Base-by-base conservation (phyloP, 2,888 invertebrate species). In the Dilophus febrilis region DNA sequence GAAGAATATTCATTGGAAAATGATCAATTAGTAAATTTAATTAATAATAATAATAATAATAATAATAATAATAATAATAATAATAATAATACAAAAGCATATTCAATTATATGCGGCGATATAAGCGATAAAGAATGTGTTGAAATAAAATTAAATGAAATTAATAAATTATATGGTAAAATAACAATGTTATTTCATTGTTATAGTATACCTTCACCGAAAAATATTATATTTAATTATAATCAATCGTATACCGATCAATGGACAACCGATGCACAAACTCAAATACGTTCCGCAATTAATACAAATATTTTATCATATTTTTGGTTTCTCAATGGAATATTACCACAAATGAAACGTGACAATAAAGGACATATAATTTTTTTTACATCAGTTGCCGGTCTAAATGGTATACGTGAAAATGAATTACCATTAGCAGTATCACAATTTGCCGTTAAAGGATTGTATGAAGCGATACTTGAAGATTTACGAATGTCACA, bases 401-500 rank as follows among this genome's bases (percentile, higher is more conserved):
- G 73, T 5, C 56, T 74, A 3, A 71, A 72, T 42, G 69, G 71
- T 36, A 62, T 69, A 18, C 65, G 68, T 35, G 67, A 68, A 46
- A 67, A 71, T 48, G 22, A 22, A 22, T 66, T 74, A 56, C 71
- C 74, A 1, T 56, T 74, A 12, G 70, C 72, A 42, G 71, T 74
- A 1, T 70, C 74, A 1, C 76, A 76, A 56, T 75, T 75, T 55
- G 77, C 75, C 13, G 69, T 75, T 2, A 71, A 73, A 51, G 76
- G 77, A 3, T 58, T 76, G 28, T 71, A 73, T 1, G 74, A 75
- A 50, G 71, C 74, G 2, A 55, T 77, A 4, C 67, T 69, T 51
- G 71, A 71, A 47, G 72, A 77, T 47, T 56, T 76, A 1, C 64
- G 73, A 30, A 64, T 71, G 31, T 65, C 66, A 26, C 70, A 70